Evolutionary conservation across 2,797 vertebrate species (phyloP).

Genomic region (Pitangus sulphuratus): DNA sequence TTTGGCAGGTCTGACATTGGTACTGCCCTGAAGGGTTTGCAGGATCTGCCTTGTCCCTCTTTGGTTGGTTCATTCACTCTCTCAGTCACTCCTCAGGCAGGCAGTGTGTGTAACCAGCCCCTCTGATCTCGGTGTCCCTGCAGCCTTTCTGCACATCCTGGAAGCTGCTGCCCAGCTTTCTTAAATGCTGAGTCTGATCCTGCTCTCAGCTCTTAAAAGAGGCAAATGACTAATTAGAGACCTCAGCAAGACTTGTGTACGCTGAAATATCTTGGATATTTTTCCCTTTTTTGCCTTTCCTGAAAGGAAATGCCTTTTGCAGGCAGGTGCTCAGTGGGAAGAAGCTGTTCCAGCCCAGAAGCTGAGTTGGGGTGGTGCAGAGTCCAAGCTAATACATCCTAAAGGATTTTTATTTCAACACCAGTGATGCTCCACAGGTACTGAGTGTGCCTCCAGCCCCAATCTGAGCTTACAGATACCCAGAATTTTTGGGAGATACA

Average conservation of each 20-base stretch:
- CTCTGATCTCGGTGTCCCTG: not conserved
- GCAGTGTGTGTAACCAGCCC: not conserved
- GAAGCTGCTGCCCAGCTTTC: not conserved
- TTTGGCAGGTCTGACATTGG: not conserved
- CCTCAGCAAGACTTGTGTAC: not conserved
- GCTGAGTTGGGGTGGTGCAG: not conserved
- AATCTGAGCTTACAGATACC: not conserved
- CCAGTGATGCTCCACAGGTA: not conserved
- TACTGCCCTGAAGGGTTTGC: not conserved
- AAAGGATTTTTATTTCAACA: not conserved
- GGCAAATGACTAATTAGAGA: not conserved
- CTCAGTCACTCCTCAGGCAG: not conserved
- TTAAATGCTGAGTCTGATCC: not conserved
- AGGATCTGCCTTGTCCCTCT: not conserved
- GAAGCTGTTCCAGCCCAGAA: not conserved
- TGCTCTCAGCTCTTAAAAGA: not conserved
- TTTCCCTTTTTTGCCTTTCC: not conserved
- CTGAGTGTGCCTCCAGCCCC: not conserved
- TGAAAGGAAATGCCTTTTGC: not conserved
- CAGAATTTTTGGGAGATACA: not conserved
- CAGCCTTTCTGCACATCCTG: not conserved
- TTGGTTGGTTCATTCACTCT: not conserved
- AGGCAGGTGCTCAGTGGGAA: not conserved
- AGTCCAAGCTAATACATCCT: not conserved
- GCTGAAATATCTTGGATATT: not conserved